Evolutionary conservation across 2,113 vertebrate species (phyloP).

Genomic region (Rynchops niger): DNA sequence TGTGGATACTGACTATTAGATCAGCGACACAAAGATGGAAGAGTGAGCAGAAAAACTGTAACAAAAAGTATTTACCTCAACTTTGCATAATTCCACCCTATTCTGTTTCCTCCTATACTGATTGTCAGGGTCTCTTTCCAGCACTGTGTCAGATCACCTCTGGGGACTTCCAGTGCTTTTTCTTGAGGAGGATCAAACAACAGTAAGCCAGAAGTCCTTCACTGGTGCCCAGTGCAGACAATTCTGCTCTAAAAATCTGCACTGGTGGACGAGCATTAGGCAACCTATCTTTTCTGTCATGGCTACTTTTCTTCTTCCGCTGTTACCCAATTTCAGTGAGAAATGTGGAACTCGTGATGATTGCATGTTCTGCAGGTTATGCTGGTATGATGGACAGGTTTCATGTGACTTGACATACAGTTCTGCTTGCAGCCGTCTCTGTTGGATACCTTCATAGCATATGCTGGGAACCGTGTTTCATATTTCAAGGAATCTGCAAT

Average conservation of each 20-base stretch:
- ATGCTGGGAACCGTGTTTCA: background rate
- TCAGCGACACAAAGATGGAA: background rate
- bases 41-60: background rate
- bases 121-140: background rate
- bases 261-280: background rate
- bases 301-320: background rate
- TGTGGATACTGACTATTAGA: background rate
- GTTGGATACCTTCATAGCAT: background rate
- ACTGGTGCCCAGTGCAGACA: background rate
- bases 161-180: background rate
- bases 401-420: background rate
- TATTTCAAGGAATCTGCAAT: background rate
- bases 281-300: background rate
- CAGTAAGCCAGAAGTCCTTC: background rate
- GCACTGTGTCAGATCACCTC: background rate
- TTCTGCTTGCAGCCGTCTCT: background rate
- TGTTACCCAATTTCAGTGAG: background rate
- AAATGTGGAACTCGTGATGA: background rate
- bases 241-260: background rate
- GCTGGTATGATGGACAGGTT: background rate
- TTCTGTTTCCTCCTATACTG: background rate
- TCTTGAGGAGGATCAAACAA: background rate
- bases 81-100: background rate
- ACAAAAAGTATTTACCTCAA: background rate
- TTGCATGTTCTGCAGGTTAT: background rate